Base-by-base conservation (phyloP, 2,797 vertebrate genomes). In the Cercopithecus mitis region DNA sequence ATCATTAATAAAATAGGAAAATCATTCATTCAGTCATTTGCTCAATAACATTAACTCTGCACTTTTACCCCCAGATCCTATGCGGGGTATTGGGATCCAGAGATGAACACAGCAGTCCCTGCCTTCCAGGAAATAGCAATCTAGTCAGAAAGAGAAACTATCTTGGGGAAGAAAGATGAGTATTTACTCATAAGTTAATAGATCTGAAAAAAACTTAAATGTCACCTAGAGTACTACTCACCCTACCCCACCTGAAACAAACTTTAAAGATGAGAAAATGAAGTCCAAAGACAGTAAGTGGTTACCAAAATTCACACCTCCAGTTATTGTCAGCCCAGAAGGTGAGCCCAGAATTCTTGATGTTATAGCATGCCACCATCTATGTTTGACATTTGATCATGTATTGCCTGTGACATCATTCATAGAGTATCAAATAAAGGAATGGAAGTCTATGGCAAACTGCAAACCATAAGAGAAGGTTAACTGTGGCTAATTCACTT, bases 61-160 rank as follows among this genome's bases (percentile, higher is more conserved):
- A 6, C 61, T 52, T 3, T 33, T 77, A 39, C 43, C 9, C 19
- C 47, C 36, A 45, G n/a, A 73, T 24, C 19, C 79, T 14, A 6
- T 11, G 13, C 36, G 10, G 17, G 57, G 13, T 39, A 8, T 7
- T 77, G 76, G 52, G 41, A 94, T 82, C 72, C 89, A 55, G 36
- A 89, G 45, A 79, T 67, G 79, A 93, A 45, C 24, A 43, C 12
- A 64, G 45, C 24, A 55, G 33, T 64, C 13, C 6, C 27, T 95
- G 43, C 24, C 86, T 97, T 94, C 93, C 94, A 89, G 87, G 94
- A 97, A 97, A 86, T 70, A 47, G 36, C 81, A 91, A 80, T 45
- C 50, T 83, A 90, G 89, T 97, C 94, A 96, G 83, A 96, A 95
- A 73, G 57, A 22, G 89, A 97, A 97, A 96, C 22, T 84, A 77